Base-by-base conservation (phyloP, 1,140 invertebrate species). In the Pseudomyrmex cubaensis region DNA sequence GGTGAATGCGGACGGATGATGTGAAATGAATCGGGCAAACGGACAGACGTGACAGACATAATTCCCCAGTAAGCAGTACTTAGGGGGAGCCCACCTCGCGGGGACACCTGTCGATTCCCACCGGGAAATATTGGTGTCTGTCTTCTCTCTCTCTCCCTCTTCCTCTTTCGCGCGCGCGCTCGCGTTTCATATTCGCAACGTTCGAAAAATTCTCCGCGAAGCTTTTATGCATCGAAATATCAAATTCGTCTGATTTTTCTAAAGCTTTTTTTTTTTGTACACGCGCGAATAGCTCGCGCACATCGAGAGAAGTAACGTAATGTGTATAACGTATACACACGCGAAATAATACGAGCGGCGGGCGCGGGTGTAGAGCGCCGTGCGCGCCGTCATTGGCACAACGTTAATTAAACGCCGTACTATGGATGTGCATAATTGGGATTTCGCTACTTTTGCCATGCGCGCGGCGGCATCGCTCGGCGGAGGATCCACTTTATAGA, bases 11-110 rank as follows among this genome's bases (percentile, higher is more conserved):
- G 84, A 84, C 85, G 82, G 89, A 88, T 87, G 88, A 89, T 90
- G 89, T 89, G 89, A 92, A 93, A 91, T 92, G 89, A 92, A 92
- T 91, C 90, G 90, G 86, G 90, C 90, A 92, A 92, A 92, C 90
- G 90, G 90, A 92, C 91, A 92, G 91, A 93, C 92, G 91, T 92
- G 92, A 93, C 90, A 92, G 90, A 92, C 91, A 92, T 93, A 93
- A 93, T 93, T 93, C 91, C 89, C 72, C 82, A 85, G 87, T 92
- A 92, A 92, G 92, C 90, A 91, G 88, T 91, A 89, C 91, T 93
- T 92, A 90, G 85, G 83, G 85, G 84, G 86, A 84, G 82, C 85
- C 77, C 66, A 56, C 50, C 64, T 75, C 61, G 83, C 73, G 73
- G 88, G 83, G 88, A 92, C 92, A 93, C 91, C 92, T 92, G 92